These are phyloP conservation scores for Zaprionus vittiger DNA, from an alignment of 1,140 invertebrate genomes.

Conservation along the genomic window DNA sequence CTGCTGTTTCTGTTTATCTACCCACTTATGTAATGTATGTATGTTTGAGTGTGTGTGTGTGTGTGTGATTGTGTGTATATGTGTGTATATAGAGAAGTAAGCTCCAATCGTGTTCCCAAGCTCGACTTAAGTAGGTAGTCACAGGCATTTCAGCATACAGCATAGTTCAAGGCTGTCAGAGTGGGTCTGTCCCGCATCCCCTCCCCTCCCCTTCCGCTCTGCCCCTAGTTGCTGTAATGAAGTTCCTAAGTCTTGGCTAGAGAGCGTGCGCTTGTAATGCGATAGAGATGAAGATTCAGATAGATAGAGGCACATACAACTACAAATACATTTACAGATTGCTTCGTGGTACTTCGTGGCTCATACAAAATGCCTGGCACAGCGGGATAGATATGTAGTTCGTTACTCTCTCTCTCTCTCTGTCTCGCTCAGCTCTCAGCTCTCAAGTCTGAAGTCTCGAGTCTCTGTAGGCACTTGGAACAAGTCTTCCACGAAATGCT, in stretches of 20 bases:
- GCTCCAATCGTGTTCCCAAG: slow-evolving; percentile 49
- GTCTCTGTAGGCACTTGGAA: slow-evolving; percentile 13
- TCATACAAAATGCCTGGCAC: slow-evolving; percentile 24
- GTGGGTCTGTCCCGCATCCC: background rate
- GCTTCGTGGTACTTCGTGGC: slow-evolving; percentile 9
- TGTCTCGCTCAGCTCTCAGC: slow-evolving; percentile 4
- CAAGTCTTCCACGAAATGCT: slow-evolving; percentile 70
- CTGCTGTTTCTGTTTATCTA: background rate
- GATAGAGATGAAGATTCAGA: slow-evolving; percentile 22
- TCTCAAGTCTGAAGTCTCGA: slow-evolving; percentile 32
- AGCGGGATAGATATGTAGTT: slow-evolving; percentile 34
- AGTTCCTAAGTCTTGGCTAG: slow-evolving; percentile 17
- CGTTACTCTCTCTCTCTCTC: background rate
- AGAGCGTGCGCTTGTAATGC: slow-evolving; percentile 29
- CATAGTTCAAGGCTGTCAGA: slow-evolving; percentile 46
- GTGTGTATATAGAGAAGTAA: slow-evolving; percentile 6
- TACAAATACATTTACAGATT: slow-evolving; percentile 50
- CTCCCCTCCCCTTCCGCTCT: background rate
- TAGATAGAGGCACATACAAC: slow-evolving; percentile 25
- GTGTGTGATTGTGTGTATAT: background rate
- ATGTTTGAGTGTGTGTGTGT: background rate
- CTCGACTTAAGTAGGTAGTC: slow-evolving; percentile 29
- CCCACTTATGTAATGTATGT: slow-evolving; percentile 17
- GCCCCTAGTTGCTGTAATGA: slow-evolving; percentile 2
- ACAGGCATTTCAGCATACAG: background rate